phyloP scores from a whole-genome alignment of 2,888 invertebrate genomes.

The Drosophila buzzatii region DNA sequence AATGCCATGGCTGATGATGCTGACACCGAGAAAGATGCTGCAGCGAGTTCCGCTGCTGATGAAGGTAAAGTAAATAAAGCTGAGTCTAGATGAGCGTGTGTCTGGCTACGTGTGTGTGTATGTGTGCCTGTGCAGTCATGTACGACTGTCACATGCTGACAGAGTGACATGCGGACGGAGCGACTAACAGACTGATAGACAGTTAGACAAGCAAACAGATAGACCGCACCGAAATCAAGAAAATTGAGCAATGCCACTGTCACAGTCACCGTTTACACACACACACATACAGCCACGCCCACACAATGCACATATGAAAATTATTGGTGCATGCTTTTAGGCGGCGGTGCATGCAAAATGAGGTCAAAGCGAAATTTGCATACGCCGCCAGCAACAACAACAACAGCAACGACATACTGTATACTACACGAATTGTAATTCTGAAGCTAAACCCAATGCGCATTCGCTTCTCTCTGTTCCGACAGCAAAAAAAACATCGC shows the following conservation, averaged over 20 bases:
- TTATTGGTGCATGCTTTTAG: slow-evolving; percentile 72
- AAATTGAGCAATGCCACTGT: slow-evolving; percentile 75
- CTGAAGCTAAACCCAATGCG: slow-evolving; percentile 45
- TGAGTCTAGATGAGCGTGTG: slow-evolving; percentile 38
- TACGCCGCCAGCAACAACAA: slow-evolving; percentile 44
- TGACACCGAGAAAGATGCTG: slow-evolving; percentile 59
- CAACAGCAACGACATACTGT: slow-evolving; percentile 13
- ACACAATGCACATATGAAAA: slow-evolving; percentile 70
- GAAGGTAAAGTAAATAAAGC: slow-evolving; percentile 81
- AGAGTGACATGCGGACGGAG: slow-evolving; percentile 39
- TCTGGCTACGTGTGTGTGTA: background rate
- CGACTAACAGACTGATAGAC: slow-evolving; percentile 34
- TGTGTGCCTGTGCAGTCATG: slow-evolving; percentile 60
- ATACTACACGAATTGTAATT: slow-evolving; percentile 62
- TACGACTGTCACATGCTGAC: slow-evolving; percentile 62
- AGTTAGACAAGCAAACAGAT: slow-evolving; percentile 43
- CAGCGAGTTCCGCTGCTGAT: slow-evolving; percentile 76
- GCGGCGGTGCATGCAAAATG: slow-evolving; percentile 58
- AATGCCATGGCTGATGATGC: slow-evolving; percentile 58
- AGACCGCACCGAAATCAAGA: slow-evolving; percentile 71
- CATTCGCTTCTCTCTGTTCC: slow-evolving; percentile 7
- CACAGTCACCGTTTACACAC: slow-evolving; percentile 13
- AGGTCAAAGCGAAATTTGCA: slow-evolving; percentile 69
- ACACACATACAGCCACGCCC: slow-evolving; percentile 3
- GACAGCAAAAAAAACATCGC: slow-evolving; percentile 57